These are phyloP conservation scores for Drosophila lowei DNA, from an alignment of 1,140 invertebrate genomes.

Conservation along the genomic window DNA sequence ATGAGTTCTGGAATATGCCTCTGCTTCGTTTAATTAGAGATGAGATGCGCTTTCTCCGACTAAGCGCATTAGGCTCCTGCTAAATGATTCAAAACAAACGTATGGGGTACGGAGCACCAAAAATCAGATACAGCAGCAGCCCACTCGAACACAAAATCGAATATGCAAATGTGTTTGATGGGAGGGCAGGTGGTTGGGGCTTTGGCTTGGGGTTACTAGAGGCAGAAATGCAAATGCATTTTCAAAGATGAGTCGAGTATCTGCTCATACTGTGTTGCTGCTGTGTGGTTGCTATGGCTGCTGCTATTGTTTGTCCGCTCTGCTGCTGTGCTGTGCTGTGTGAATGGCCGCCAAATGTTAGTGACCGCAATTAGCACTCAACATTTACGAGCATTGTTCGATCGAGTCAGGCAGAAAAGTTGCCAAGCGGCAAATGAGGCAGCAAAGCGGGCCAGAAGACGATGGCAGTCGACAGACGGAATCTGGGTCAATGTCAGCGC, in stretches of 20 bases:
- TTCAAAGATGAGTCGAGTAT: constrained; percentile 37
- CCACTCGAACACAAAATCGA: constrained; percentile 35
- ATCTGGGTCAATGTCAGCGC: constrained; percentile 78
- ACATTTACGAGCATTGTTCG: constrained; percentile 18
- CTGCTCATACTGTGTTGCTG: constrained; percentile 1
- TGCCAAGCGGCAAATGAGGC: constrained; percentile 69
- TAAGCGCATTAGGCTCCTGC: constrained; percentile 15
- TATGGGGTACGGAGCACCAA: not conserved
- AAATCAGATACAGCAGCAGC: constrained; percentile 3
- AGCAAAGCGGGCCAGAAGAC: constrained; percentile 48
- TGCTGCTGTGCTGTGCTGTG: constrained; percentile 20
- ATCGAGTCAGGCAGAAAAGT: constrained; percentile 15
- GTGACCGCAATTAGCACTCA: constrained; percentile 72
- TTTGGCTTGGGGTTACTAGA: constrained; percentile 2
- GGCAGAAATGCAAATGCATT: constrained; percentile 51
- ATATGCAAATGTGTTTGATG: constrained; percentile 45
- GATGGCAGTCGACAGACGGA: constrained; percentile 54
- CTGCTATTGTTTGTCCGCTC: not conserved
- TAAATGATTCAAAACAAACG: constrained; percentile 11
- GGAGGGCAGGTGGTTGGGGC: constrained; percentile 12
- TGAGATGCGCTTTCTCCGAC: constrained; percentile 12
- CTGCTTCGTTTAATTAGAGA: constrained; percentile 6
- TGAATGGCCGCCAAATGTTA: constrained; percentile 67
- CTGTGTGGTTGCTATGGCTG: constrained; percentile 9
- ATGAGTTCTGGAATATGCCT: constrained; percentile 30